Percentiles rank a stretch among this genome's conserved stretches.
phyloP scores from a whole-genome alignment of 2,113 vertebrate genomes.

The Sprattus sprattus region DNA sequence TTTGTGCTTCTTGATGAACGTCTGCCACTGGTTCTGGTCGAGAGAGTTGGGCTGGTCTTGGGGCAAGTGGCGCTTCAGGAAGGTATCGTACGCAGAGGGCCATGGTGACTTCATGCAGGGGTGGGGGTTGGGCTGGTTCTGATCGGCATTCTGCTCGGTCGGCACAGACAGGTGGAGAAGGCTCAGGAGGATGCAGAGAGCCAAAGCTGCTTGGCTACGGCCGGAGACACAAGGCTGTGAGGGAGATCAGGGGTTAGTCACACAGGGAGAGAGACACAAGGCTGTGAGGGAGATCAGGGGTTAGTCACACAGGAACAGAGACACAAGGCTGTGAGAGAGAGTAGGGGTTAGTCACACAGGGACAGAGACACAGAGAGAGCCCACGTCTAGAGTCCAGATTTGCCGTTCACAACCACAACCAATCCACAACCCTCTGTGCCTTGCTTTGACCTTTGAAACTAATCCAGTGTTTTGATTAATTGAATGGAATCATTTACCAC shows the following conservation, averaged over 20 bases:
- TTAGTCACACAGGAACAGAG: too few relatives aligned
- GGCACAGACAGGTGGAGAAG: not conserved
- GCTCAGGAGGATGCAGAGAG: not conserved
- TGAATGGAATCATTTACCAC: too few relatives aligned
- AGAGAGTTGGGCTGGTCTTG: not conserved
- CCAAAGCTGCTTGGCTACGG: not conserved
- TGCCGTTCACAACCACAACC: too few relatives aligned
- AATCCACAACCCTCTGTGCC: too few relatives aligned
- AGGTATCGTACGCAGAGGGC: not conserved
- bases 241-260: not conserved
- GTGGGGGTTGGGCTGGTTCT: not conserved
- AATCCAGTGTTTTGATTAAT: too few relatives aligned
- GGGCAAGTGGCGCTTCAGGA: constrained; percentile 17
- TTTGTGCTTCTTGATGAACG: not conserved
- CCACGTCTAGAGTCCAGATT: too few relatives aligned
- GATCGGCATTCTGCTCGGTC: not conserved
- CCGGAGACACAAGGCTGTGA: not conserved
- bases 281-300: too few relatives aligned
- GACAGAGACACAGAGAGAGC: too few relatives aligned
- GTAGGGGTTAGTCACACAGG: too few relatives aligned
- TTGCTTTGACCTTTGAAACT: too few relatives aligned
- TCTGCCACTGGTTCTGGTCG: constrained; percentile 31
- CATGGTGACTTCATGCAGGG: not conserved
- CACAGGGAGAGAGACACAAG: not conserved
- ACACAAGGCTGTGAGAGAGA: too few relatives aligned